Evolutionary conservation across 2,797 vertebrate species (phyloP), one percentile per base, ranked within the genome.

Genomic region (Fringilla coelebs): DNA sequence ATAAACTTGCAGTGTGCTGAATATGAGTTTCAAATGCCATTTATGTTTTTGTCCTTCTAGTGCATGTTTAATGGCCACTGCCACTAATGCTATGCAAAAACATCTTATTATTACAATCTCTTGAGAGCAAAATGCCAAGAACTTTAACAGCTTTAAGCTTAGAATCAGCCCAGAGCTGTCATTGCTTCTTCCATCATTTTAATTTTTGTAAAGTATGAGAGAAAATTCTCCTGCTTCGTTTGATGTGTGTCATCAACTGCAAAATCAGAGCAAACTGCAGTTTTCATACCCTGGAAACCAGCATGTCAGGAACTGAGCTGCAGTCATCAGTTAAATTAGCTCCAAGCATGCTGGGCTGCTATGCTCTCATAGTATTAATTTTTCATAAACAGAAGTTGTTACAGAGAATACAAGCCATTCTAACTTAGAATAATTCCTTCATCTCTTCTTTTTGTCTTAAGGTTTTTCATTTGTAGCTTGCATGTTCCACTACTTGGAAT

Each of bases 241-340:
- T 48, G 54, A 72, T 91, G 40, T 52, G 85, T 82, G 76, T 80
- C 85, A 94, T 92, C 90, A 88, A 43, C 78, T 88, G 45, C 70
- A 91, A 94, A 94, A 92, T 83, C 78, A 85, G 70, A 86, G 54
- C 48, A 65, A 91, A 77, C 79, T 2, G 3, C 71, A 68, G 74
- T 76, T 94, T 89, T 89, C 67, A 65, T 72, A 79, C 54, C 26
- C 78, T 88, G 77, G 49, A 95, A 96, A 94, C 38, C 90, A 94
- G 82, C 71, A 94, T 58, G 87, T 87, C 82, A 85, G 88, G 67
- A 95, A 85, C 29, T 65, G 58, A 91, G 62, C 49, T 95, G 89
- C 77, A 95, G 93, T 92, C 77, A 81, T 94, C 93, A 94, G 65
- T 84, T 95, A 94, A 94, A 94, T 95, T 89, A 96, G 67, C 31